Conservation (phyloP, 2,888 invertebrate genomes). For the Sceliomorpha sp. region DNA sequence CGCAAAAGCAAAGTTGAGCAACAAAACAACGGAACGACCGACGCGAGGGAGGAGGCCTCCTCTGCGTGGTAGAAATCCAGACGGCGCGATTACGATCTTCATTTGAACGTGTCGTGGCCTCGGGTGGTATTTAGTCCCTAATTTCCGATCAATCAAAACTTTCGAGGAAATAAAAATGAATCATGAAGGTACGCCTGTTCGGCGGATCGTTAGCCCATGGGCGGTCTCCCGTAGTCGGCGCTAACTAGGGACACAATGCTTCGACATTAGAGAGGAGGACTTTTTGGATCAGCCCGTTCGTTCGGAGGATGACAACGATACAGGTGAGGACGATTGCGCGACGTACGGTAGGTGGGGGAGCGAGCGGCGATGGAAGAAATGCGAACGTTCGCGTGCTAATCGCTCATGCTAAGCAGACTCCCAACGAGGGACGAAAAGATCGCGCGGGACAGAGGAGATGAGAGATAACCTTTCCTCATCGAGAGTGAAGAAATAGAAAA, state of each 20-base stretch:
- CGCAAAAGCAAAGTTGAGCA: conserved; percentile 38
- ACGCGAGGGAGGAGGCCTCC: conserved; percentile 46
- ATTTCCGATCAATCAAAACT: conserved; percentile 78
- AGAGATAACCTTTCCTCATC: conserved; percentile 70
- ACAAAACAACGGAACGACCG: conserved; percentile 24
- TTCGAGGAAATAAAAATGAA: conserved; percentile 70
- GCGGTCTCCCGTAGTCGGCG: conserved; percentile 64
- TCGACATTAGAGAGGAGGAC: conserved; percentile 64
- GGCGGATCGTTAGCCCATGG: conserved; percentile 62
- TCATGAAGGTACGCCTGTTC: conserved; percentile 61
- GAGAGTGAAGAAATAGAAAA: conserved; percentile 69
- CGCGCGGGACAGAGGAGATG: conserved; percentile 61
- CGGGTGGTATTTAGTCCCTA: conserved; percentile 76
- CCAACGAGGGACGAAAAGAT: conserved; percentile 56
- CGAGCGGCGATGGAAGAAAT: conserved; percentile 20
- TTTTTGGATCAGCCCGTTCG: conserved; percentile 53
- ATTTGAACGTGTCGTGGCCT: conserved; percentile 74
- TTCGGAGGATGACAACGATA: conserved; percentile 54
- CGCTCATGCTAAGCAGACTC: conserved; percentile 57
- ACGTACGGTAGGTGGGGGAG: conserved; percentile 1
- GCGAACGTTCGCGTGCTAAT: conserved; percentile 53
- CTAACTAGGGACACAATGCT: conserved; percentile 76
- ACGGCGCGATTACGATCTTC: conserved; percentile 72
- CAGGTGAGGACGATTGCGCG: conserved; percentile 29
- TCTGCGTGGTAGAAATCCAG: conserved; percentile 45